phyloP scores from a whole-genome alignment of 2,888 invertebrate genomes.

The Platycnemis pennipes region DNA sequence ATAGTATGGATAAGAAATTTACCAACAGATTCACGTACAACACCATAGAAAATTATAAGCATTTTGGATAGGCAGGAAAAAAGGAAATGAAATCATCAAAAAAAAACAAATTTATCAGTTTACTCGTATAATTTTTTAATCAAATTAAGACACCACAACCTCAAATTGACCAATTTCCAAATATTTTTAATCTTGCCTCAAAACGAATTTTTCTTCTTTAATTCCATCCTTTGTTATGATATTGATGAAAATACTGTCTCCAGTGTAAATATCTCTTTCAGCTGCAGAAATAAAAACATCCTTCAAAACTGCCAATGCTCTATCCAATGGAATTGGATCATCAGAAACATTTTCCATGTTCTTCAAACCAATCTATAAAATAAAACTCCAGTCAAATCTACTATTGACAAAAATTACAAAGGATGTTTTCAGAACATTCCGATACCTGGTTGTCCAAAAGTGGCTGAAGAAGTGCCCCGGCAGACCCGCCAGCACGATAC shows the following conservation, averaged over 20 bases:
- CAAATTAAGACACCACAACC: background rate
- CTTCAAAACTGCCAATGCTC: constrained; percentile 91
- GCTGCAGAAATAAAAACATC: constrained; percentile 99
- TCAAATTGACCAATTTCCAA: background rate
- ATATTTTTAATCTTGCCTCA: constrained; percentile 91
- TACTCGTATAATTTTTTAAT: constrained; percentile 20
- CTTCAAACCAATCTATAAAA: constrained; percentile 88
- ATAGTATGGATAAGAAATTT: too few species aligned
- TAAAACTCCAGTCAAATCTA: constrained; percentile 27
- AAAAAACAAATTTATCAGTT: too few species aligned
- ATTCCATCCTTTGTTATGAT: constrained; percentile 94
- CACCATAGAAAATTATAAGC: too few species aligned
- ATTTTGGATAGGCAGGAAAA: too few species aligned
- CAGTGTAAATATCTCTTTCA: constrained; percentile 98
- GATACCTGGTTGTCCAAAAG: constrained; percentile 94
- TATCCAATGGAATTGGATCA: constrained; percentile 87
- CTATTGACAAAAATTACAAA: background rate
- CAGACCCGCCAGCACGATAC: constrained; percentile 95
- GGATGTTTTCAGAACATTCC: background rate
- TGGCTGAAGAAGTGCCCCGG: constrained; percentile 94
- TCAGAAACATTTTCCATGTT: constrained; percentile 87
- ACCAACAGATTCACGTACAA: too few species aligned
- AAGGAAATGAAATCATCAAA: too few species aligned
- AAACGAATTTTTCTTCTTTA: constrained; percentile 85
- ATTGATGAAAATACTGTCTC: constrained; percentile 93